Base-by-base conservation (phyloP, 2,113 vertebrate species). In the Sinocyclocheilus rhinocerous region DNA sequence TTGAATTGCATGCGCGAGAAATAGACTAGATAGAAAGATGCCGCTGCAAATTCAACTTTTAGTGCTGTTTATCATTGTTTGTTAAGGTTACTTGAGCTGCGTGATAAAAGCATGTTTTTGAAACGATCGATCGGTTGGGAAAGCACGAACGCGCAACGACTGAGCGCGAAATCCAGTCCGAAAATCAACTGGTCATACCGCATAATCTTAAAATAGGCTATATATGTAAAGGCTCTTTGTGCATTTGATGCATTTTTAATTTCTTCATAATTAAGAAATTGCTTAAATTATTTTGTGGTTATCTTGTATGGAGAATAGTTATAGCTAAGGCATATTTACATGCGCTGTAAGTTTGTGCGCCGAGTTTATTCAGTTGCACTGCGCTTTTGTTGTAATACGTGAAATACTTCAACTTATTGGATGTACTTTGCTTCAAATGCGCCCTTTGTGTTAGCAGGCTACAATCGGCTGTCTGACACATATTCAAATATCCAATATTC, bases 301-400 rank as follows among this genome's bases (percentile, higher is more conserved):
- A 26, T 67, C 22, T 15, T 26, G 26, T 29, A 29, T 15, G 13
- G 39, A 36, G 5, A 24, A 5, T 13, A 75, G 39, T 5, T 48
- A 8, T 72, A 29, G 29, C 29, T 29, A 13, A 72, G 63, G 8
- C 65, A 9, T 59, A 22, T 59, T 59, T 22, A n/a, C 73, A 76
- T 76, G 73, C 73, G 39, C n/a, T 50, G 39, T n/a, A 76, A 76
- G 73, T 76, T 45, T 75, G 22, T 7, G 12, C 22, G 4, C 42
- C 20, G 39, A 45, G 72, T 75, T 76, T 50, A 48, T 76, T 48
- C 33, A 72, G 72, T 45, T 48, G 45, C n/a, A 50, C 73, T 75
- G 42, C n/a, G n/a, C 70, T 48, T 48, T 76, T 76, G 42, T 45
- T 76, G 72, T 50, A 76, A 16, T 48, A 12, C 9, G n/a, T 48